A percentile compares a stretch with the other conserved stretches of the same genome.
Conservation (phyloP, 2,888 invertebrate species). For the Megamerina dolium region DNA sequence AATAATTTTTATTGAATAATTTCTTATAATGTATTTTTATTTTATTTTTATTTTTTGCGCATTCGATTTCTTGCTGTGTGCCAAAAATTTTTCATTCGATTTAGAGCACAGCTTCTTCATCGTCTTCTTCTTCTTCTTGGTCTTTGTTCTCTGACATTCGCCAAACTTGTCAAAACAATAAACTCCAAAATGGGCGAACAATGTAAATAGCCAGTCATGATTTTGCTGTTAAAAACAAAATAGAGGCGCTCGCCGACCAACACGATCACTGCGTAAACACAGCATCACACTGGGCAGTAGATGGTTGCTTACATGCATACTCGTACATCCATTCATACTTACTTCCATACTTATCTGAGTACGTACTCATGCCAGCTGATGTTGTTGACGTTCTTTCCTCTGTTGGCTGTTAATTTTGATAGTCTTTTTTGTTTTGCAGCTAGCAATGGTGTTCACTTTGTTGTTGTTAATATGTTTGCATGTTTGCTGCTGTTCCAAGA, state of each 20-base stretch:
- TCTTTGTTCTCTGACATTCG: slow-evolving; percentile 17
- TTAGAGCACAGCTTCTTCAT: no score
- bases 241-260: slow-evolving; percentile 46
- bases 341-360: slow-evolving; percentile 23
- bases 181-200: slow-evolving; percentile 47
- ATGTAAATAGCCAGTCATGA: slow-evolving; percentile 48
- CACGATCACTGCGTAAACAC: slow-evolving; percentile 47
- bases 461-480: no score
- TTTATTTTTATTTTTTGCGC: slow-evolving; percentile 25
- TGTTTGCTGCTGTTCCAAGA: no score
- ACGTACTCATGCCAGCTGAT: neutral
- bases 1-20: slow-evolving; percentile 48
- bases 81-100: no score
- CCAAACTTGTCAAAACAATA: slow-evolving; percentile 42
- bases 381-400: neutral
- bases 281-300: no score
- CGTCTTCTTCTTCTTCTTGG: slow-evolving; percentile 16
- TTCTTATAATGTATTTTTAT: no score
- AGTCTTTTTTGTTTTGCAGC: no score
- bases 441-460: no score
- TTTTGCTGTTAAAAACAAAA: slow-evolving; percentile 46
- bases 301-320: no score
- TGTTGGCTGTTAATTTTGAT: no score
- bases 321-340: no score
- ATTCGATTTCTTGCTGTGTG: slow-evolving; percentile 3